Conservation (phyloP, 2,888 invertebrate genomes). For the Meganola albula region DNA sequence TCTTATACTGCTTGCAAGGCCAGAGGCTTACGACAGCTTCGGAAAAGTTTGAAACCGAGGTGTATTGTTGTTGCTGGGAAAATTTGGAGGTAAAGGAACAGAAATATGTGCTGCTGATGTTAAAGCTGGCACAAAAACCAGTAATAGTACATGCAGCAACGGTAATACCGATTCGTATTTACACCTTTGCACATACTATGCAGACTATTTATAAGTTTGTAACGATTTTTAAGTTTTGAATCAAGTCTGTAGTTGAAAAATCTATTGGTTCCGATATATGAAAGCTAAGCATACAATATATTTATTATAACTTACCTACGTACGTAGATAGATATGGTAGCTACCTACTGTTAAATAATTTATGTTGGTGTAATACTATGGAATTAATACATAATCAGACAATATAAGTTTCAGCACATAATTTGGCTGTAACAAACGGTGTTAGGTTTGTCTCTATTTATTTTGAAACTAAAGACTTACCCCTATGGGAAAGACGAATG, state of each 20-base stretch:
- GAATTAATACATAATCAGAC: too few relatives aligned
- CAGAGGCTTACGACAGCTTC: conserved; percentile 39
- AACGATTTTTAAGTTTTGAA: conserved; percentile 32
- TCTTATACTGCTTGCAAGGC: conserved; percentile 39
- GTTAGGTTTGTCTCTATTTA: too few relatives aligned
- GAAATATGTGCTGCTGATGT: conserved; percentile 32
- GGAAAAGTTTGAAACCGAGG: conserved; percentile 34
- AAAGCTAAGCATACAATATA: too few relatives aligned
- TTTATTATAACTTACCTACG: too few relatives aligned
- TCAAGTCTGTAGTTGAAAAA: not conserved
- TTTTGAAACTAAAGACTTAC: too few relatives aligned
- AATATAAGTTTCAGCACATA: too few relatives aligned
- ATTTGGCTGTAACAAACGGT: too few relatives aligned
- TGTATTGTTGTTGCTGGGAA: conserved; percentile 43
- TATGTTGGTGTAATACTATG: too few relatives aligned
- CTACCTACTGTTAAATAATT: too few relatives aligned
- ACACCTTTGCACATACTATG: conserved; percentile 36
- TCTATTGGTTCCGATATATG: too few relatives aligned
- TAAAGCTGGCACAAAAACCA: conserved; percentile 36
- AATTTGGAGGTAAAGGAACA: conserved; percentile 28
- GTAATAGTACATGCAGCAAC: conserved; percentile 32
- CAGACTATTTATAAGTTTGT: conserved; percentile 41
- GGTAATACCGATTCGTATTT: conserved; percentile 35
- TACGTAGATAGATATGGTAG: too few relatives aligned
- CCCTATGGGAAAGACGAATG: too few relatives aligned